Conservation (phyloP, 2,888 invertebrate genomes). For the Orgyia antiqua region DNA sequence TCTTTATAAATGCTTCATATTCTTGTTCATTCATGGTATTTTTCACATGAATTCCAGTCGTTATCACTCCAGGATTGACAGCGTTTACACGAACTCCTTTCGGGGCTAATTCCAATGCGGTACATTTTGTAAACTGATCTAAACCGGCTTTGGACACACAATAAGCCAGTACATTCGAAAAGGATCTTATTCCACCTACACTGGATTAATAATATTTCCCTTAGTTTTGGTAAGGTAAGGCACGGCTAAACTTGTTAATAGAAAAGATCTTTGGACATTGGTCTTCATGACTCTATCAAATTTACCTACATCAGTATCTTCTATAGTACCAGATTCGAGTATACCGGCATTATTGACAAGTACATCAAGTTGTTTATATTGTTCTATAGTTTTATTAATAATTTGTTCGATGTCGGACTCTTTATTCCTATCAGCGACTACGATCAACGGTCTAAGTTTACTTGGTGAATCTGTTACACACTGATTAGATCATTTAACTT, state of each 20-base stretch:
- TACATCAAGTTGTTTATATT: constrained; percentile 84
- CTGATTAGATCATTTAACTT: constrained; percentile 79
- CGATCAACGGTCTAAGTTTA: constrained; percentile 66
- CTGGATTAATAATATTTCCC: constrained; percentile 96
- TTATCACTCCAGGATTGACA: constrained; percentile 95
- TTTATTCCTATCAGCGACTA: constrained; percentile 82
- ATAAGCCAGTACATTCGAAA: constrained; percentile 92
- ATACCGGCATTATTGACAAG: constrained; percentile 94
- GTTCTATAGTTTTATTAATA: constrained; percentile 81
- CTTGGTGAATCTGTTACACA: constrained; percentile 65
- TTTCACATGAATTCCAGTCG: constrained; percentile 89
- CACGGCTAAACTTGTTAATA: constrained; percentile 88
- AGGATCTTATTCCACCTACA: constrained; percentile 91
- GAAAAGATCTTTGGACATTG: constrained; percentile 88
- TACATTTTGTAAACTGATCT: constrained; percentile 95
- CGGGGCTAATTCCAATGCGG: constrained; percentile 88
- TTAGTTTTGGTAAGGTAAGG: constrained; percentile 88
- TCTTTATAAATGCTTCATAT: constrained; percentile 88
- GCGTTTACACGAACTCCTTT: constrained; percentile 92
- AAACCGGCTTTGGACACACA: constrained; percentile 95
- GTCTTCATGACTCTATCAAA: constrained; percentile 92
- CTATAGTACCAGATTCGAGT: constrained; percentile 87
- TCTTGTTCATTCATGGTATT: constrained; percentile 88
- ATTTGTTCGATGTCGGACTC: constrained; percentile 82
- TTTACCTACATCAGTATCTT: constrained; percentile 88